Percentiles rank a stretch among this genome's conserved stretches.
These are phyloP conservation scores for Thalassarche chlororhynchos DNA, from an alignment of 2,113 vertebrate genomes.

Conservation along the genomic window DNA sequence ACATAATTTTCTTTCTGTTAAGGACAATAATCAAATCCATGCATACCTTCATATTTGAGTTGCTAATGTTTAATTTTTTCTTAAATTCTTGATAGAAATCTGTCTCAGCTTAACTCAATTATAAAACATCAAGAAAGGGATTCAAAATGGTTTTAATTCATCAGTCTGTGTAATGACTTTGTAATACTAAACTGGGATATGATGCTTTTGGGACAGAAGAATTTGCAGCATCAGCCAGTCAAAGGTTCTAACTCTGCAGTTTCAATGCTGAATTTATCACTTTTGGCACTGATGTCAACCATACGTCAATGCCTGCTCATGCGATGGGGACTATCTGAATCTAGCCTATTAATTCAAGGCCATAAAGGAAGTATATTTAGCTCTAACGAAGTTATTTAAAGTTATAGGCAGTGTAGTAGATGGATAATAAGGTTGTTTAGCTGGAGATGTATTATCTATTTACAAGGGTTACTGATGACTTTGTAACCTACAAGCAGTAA, in stretches of 20 bases:
- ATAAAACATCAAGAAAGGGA: neutral
- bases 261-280: conserved; percentile 44
- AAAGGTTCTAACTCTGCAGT: conserved; percentile 28
- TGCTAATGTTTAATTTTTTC: neutral
- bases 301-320: conserved; percentile 23
- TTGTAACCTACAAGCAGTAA: neutral
- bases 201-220: conserved; percentile 31
- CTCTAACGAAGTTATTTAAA: conserved; percentile 32
- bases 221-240: conserved; percentile 50
- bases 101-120: neutral
- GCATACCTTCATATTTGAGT: neutral
- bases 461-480: neutral
- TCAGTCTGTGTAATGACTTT: conserved; percentile 45
- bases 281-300: conserved; percentile 39
- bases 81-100: neutral
- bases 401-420: neutral
- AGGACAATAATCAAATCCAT: neutral
- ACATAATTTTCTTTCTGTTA: neutral
- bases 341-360: conserved; percentile 16
- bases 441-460: conserved; percentile 13
- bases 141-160: conserved; percentile 39
- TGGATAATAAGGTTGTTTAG: conserved; percentile 4
- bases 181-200: neutral
- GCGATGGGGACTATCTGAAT: neutral
- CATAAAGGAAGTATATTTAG: conserved; percentile 33